Conservation (phyloP, 2,888 invertebrate species). For the Volucella inanis region DNA sequence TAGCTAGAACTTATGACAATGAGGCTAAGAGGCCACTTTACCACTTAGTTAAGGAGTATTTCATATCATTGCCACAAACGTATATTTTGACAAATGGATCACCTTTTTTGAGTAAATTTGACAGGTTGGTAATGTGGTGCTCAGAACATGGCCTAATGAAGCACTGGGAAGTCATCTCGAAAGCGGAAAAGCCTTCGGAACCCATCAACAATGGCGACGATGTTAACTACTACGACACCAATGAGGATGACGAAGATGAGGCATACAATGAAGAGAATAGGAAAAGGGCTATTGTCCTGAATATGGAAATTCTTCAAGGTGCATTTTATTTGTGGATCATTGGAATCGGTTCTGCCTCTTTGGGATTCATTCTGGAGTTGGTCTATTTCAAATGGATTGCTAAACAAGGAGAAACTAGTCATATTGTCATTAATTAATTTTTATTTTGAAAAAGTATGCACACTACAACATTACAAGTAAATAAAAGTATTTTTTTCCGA, state of each 20-base stretch:
- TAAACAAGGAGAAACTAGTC: not conserved
- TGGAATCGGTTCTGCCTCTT: constrained; percentile 77
- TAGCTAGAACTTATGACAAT: constrained; percentile 78
- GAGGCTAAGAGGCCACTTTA: constrained; percentile 78
- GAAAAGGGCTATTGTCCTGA: constrained; percentile 77
- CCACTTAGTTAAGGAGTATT: constrained; percentile 80
- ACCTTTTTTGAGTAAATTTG: constrained; percentile 78
- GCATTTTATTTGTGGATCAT: constrained; percentile 80
- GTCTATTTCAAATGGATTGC: constrained; percentile 34
- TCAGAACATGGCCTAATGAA: constrained; percentile 79
- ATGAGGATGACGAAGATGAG: constrained; percentile 76
- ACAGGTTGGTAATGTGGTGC: constrained; percentile 76
- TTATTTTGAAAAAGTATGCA: not conserved
- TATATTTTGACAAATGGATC: constrained; percentile 78
- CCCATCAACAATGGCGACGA: not conserved
- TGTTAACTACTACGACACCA: constrained; percentile 65
- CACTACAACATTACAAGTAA: not conserved
- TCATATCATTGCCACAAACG: constrained; percentile 78
- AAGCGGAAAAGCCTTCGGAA: constrained; percentile 40
- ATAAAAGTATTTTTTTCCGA: too few species aligned
- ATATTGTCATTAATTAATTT: not conserved
- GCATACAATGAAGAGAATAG: constrained; percentile 60
- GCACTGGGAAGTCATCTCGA: constrained; percentile 78
- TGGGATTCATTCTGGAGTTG: constrained; percentile 74
- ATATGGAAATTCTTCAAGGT: constrained; percentile 79